These are phyloP conservation scores for Etheostoma perlongum DNA, from an alignment of 2,797 vertebrate species.

Conservation along the genomic window DNA sequence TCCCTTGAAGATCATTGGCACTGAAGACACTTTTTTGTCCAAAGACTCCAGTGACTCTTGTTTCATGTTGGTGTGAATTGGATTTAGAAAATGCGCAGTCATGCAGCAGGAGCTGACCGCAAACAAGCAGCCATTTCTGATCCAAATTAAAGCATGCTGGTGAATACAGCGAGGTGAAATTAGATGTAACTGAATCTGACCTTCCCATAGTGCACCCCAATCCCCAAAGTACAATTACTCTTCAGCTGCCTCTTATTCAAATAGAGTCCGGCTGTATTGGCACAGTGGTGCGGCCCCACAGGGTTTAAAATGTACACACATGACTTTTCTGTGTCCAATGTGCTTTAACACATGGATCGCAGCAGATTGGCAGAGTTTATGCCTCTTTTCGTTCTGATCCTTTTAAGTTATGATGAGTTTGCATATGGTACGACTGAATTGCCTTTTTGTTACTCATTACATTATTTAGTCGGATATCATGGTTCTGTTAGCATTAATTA, in stretches of 20 bases:
- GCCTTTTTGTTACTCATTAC: background rate
- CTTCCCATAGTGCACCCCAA: conserved; percentile 14
- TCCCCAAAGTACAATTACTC: conserved; percentile 40
- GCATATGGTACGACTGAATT: background rate
- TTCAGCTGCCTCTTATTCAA: conserved; percentile 42
- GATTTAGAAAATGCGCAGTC: conserved; percentile 62
- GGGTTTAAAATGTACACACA: conserved; percentile 24
- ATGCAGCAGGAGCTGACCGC: conserved; percentile 46
- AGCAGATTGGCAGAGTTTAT: background rate
- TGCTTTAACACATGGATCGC: conserved; percentile 8
- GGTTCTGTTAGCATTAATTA: background rate
- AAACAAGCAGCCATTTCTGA: conserved; percentile 43
- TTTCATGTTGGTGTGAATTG: conserved; percentile 61
- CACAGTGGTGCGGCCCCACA: conserved; percentile 15
- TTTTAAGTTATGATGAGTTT: background rate
- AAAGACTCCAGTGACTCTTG: conserved; percentile 16
- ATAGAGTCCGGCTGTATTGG: conserved; percentile 37
- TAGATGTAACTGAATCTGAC: conserved; percentile 63
- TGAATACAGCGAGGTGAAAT: conserved; percentile 66
- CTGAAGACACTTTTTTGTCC: background rate
- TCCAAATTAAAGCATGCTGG: conserved; percentile 59
- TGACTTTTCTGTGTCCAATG: conserved; percentile 27
- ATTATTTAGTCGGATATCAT: background rate
- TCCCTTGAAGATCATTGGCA: background rate
- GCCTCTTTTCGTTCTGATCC: background rate